phyloP scores from a whole-genome alignment of 2,888 invertebrate genomes.

The Agonum fuliginosum region DNA sequence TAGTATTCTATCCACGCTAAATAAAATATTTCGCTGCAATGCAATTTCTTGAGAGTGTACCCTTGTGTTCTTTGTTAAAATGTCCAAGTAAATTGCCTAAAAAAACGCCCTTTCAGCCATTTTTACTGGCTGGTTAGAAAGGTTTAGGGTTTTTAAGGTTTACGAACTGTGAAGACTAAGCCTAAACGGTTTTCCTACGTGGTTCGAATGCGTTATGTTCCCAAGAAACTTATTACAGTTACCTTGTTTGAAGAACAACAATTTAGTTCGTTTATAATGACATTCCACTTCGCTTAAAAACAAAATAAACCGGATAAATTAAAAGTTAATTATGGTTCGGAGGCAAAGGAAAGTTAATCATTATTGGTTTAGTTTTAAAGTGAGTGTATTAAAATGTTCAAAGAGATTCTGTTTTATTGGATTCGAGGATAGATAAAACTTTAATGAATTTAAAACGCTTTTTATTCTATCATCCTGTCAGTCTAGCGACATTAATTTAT shows the following conservation, averaged over 20 bases:
- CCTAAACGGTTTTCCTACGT: conserved; percentile 17
- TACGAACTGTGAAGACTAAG: conserved; percentile 30
- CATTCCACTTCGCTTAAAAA: neutral
- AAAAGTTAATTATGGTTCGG: neutral
- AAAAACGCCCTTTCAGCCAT: conserved; percentile 6
- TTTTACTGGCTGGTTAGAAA: conserved; percentile 26
- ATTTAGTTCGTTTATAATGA: neutral
- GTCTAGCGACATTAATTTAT: neutral
- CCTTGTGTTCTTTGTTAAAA: neutral
- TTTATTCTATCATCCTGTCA: neutral
- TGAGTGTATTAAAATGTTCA: neutral
- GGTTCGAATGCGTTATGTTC: neutral
- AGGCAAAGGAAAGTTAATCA: neutral
- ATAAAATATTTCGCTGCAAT: neutral
- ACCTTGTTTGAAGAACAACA: neutral
- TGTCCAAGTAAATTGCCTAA: conserved; percentile 27
- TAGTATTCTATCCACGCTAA: conserved; percentile 2
- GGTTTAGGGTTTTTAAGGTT: conserved; percentile 41
- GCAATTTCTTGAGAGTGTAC: neutral
- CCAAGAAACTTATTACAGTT: neutral
- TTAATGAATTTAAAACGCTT: conserved; percentile 31
- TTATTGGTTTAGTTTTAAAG: neutral
- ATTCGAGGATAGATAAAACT: conserved; percentile 11
- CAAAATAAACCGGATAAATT: neutral
- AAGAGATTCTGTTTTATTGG: conserved; percentile 2